Evolutionary conservation across 2,113 vertebrate genomes (phyloP).

Genomic region (Trochalopteron elliotii): DNA sequence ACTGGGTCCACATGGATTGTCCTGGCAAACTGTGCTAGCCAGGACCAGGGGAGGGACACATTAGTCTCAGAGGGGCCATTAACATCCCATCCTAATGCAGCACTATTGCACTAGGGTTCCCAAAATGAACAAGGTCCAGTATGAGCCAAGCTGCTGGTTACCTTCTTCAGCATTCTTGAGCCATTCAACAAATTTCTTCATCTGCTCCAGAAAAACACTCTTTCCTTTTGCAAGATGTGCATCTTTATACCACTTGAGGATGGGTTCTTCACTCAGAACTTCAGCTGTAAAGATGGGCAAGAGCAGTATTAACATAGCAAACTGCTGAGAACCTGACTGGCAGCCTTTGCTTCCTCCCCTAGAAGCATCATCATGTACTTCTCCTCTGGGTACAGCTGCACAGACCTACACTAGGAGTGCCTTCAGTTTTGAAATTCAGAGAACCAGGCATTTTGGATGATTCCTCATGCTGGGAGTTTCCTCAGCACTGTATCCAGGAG

Average conservation of each 20-base stretch:
- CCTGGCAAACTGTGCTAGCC: not conserved
- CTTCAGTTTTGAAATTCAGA: not conserved
- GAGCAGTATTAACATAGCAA: not conserved
- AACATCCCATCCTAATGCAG: not conserved
- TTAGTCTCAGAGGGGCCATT: not conserved
- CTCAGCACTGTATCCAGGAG: not conserved
- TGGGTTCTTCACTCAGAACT: slow-evolving; percentile 96
- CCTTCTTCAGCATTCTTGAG: slow-evolving; percentile 99
- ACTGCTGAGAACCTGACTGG: not conserved
- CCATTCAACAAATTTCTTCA: slow-evolving; percentile 99
- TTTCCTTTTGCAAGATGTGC: slow-evolving; percentile 92
- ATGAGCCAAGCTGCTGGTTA: slow-evolving; percentile 29
- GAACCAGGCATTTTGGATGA: too few species aligned
- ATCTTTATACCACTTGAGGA: slow-evolving; percentile 97
- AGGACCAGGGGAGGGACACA: not conserved
- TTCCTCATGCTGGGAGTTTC: not conserved
- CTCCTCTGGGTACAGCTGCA: too few species aligned
- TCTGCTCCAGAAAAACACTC: slow-evolving; percentile 97
- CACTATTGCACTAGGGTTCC: not conserved
- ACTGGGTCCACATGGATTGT: rapidly evolving
- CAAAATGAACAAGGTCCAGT: not conserved
- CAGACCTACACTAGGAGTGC: rapidly evolving
- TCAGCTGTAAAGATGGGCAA: slow-evolving; percentile 78
- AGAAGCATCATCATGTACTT: rapidly evolving
- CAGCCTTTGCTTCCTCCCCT: not conserved